Evolutionary conservation across 2,797 vertebrate genomes (phyloP).

Genomic region (Botia kubotai): DNA sequence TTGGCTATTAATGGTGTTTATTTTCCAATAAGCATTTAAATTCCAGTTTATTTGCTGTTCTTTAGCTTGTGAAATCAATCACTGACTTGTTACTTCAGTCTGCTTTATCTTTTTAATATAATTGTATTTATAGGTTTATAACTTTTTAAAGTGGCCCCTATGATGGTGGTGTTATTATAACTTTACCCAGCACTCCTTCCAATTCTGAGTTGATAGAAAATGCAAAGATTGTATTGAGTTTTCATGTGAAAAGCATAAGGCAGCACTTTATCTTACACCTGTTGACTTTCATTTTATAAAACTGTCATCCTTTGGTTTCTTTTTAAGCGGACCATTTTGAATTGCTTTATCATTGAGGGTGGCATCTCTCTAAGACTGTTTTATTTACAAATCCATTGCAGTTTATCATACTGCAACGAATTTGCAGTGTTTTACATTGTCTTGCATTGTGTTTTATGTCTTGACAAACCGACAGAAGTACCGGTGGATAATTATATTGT

Average conservation of each 20-base stretch:
- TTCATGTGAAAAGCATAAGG: constrained; percentile 64
- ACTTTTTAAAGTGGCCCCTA: constrained; percentile 78
- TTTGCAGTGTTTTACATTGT: constrained; percentile 30
- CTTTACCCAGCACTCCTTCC: constrained; percentile 71
- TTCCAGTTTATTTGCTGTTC: constrained; percentile 62
- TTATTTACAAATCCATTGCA: constrained; percentile 16
- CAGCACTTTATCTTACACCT: constrained; percentile 65
- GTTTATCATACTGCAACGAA: background rate
- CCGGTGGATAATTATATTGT: constrained; percentile 5
- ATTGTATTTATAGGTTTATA: constrained; percentile 80
- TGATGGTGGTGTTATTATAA: constrained; percentile 73
- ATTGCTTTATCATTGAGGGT: constrained; percentile 57
- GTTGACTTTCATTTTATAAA: constrained; percentile 57
- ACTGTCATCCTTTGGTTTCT: constrained; percentile 52
- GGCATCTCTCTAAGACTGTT: constrained; percentile 49
- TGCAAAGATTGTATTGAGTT: constrained; percentile 75
- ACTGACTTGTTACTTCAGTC: constrained; percentile 70
- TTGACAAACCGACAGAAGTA: background rate
- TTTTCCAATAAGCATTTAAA: constrained; percentile 65
- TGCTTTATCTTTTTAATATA: constrained; percentile 69
- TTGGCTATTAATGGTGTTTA: constrained; percentile 35
- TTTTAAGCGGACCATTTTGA: constrained; percentile 53
- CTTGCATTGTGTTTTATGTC: background rate
- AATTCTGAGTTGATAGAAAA: constrained; percentile 72
- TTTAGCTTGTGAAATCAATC: constrained; percentile 72